Conservation (phyloP, 2,888 invertebrate species). For the Andrena bucephala region DNA sequence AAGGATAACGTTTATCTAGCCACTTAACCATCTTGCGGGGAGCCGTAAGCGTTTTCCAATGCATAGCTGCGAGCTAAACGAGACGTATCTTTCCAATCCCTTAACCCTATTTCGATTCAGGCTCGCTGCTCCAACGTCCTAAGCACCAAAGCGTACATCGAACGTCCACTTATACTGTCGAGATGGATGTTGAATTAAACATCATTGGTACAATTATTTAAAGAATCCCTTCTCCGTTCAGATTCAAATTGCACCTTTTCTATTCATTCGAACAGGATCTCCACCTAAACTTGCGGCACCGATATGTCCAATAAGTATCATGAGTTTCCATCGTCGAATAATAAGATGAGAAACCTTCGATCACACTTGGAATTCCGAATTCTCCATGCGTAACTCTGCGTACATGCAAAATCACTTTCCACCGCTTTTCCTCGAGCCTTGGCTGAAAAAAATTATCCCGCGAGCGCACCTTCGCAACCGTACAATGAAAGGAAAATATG, state of each 20-base stretch:
- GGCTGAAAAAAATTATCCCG: conserved; percentile 23
- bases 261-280: too few species aligned
- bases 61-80: conserved; percentile 70
- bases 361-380: not conserved
- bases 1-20: conserved; percentile 80
- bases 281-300: too few species aligned
- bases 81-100: conserved; percentile 63
- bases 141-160: not conserved
- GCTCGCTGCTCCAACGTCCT: not conserved
- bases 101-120: conserved; percentile 49
- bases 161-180: not conserved
- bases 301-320: not conserved
- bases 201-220: not conserved
- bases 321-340: not conserved
- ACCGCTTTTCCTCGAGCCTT: conserved; percentile 21
- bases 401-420: conserved; percentile 12
- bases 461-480: conserved; percentile 1
- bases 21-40: conserved; percentile 68
- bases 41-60: conserved; percentile 82
- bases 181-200: not conserved
- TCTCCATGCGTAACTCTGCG: not conserved
- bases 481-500: conserved; percentile 31
- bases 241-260: too few species aligned
- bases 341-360: not conserved
- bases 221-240: not conserved